Conservation (phyloP, 1,140 invertebrate species). For the Wasmannia auropunctata region DNA sequence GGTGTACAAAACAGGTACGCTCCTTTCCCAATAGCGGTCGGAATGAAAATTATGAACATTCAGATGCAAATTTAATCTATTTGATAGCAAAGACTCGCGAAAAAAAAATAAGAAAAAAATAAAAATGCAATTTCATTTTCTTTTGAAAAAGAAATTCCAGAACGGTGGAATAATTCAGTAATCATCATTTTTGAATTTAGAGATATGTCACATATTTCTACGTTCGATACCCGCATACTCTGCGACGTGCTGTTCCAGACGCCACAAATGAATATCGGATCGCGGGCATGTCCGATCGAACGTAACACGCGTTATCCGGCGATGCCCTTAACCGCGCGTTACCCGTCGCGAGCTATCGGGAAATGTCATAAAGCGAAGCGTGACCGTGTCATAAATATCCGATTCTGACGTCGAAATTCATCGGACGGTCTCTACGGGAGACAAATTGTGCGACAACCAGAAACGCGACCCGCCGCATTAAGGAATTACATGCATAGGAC, state of each 20-base stretch:
- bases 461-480: slow-evolving; percentile 35
- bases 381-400: slow-evolving; percentile 59
- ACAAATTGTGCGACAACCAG: slow-evolving; percentile 44
- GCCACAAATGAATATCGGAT: slow-evolving; percentile 72
- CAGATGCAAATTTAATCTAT: slow-evolving; percentile 29
- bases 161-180: neutral
- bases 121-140: neutral
- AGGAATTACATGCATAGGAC: slow-evolving; percentile 39
- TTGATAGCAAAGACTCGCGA: neutral
- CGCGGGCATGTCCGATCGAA: slow-evolving; percentile 47
- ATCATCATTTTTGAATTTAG: slow-evolving; percentile 14
- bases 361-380: slow-evolving; percentile 69
- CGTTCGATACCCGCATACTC: neutral
- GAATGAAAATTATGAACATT: slow-evolving; percentile 27
- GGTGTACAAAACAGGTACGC: neutral
- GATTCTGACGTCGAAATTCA: slow-evolving; percentile 66
- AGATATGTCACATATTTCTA: neutral
- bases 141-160: neutral
- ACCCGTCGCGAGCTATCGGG: slow-evolving; percentile 65
- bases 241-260: slow-evolving; percentile 41
- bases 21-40: neutral
- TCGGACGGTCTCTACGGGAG: slow-evolving; percentile 7
- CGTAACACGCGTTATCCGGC: slow-evolving; percentile 61
- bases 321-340: slow-evolving; percentile 70
- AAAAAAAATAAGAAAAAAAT: neutral